These are phyloP conservation scores for Montipora sp. DNA, from an alignment of 64 coral and sea anemone species.

Conservation along the genomic window DNA sequence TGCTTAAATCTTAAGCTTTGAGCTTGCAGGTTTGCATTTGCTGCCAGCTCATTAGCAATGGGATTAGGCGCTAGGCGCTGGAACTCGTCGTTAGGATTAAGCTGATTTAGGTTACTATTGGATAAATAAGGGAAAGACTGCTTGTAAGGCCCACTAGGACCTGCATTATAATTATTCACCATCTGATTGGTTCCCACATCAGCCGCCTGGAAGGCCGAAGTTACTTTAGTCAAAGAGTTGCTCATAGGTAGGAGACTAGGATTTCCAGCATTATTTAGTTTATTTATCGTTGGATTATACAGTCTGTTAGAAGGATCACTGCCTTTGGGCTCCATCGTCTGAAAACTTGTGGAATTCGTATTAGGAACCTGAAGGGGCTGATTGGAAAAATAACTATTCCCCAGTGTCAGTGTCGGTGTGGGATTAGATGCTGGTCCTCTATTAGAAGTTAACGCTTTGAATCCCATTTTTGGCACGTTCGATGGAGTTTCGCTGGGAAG, in stretches of 20 bases:
- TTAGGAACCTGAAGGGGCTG: neutral
- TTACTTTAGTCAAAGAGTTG: neutral
- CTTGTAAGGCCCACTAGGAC: neutral
- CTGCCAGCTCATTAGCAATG: slow-evolving; percentile 28
- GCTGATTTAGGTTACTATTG: neutral
- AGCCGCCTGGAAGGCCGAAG: neutral
- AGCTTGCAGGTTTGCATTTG: slow-evolving; percentile 33
- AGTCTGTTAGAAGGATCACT: neutral
- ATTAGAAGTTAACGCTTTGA: no score
- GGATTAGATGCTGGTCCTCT: no score
- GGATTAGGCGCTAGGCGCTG: slow-evolving; percentile 45
- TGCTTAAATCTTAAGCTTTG: slow-evolving; percentile 49
- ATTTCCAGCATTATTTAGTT: neutral
- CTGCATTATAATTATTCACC: slow-evolving; percentile 19
- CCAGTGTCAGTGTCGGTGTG: no score
- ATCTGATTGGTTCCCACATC: neutral
- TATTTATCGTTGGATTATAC: slow-evolving; percentile 2
- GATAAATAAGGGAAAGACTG: neutral
- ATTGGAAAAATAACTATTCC: neutral
- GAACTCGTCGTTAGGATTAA: slow-evolving; percentile 29
- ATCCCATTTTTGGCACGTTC: no score
- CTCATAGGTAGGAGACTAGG: neutral
- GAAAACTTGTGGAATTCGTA: neutral
- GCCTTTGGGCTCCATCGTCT: neutral
- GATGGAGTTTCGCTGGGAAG: no score